These are phyloP conservation scores for Tetramorium bicarinatum DNA, from an alignment of 2,888 invertebrate species.

Conservation along the genomic window DNA sequence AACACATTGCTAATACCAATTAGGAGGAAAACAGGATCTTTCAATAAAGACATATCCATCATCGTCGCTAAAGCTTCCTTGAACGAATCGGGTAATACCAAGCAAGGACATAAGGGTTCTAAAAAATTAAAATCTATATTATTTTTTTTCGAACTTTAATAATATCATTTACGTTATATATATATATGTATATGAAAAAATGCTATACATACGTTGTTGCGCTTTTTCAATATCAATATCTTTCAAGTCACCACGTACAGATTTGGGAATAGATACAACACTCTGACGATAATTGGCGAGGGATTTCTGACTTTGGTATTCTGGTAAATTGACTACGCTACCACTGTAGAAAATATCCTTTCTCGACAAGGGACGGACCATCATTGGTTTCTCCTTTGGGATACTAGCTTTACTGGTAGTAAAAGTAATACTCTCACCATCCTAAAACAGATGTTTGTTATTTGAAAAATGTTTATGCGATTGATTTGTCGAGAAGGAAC, in stretches of 20 bases:
- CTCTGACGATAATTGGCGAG: constrained; percentile 96
- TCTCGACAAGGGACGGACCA: constrained; percentile 96
- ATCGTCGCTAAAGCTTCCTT: constrained; percentile 94
- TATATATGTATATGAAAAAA: background rate
- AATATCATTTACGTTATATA: background rate
- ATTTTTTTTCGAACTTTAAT: background rate
- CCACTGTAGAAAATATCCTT: constrained; percentile 99
- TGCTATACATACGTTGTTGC: constrained; percentile 88
- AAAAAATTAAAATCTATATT: constrained; percentile 72
- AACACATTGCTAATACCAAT: constrained; percentile 98
- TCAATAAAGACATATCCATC: constrained; percentile 96
- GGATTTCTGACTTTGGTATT: constrained; percentile 97
- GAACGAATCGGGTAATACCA: constrained; percentile 92
- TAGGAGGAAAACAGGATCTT: constrained; percentile 95
- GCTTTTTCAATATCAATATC: constrained; percentile 90
- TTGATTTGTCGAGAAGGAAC: background rate
- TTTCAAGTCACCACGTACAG: constrained; percentile 88
- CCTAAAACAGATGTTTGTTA: constrained; percentile 82
- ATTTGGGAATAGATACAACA: constrained; percentile 94
- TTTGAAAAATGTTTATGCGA: background rate
- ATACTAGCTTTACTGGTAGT: constrained; percentile 87
- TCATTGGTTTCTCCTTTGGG: constrained; percentile 88
- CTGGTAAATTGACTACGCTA: constrained; percentile 96
- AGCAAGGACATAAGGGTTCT: constrained; percentile 94
- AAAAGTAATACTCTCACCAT: constrained; percentile 91